phyloP scores from a whole-genome alignment of 2,888 invertebrate species.

The Thalpophila matura region DNA sequence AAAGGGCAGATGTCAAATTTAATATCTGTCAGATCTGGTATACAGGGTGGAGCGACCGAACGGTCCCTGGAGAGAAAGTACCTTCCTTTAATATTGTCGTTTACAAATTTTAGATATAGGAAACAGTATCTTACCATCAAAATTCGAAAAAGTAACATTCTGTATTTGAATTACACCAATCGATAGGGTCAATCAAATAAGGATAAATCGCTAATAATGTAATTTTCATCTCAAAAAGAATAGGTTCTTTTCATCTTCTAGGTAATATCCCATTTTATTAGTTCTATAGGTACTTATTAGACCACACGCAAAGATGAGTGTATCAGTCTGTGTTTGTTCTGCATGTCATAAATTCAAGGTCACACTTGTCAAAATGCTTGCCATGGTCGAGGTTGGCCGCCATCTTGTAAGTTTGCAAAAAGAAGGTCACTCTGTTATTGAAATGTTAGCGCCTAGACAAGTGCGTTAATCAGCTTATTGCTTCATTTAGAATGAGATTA shows the following conservation, averaged over 20 bases:
- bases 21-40: conserved; percentile 7
- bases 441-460: conserved; percentile 19
- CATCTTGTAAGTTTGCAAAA: conserved; percentile 54
- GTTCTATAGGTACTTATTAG: conserved; percentile 14
- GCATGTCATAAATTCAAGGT: conserved; percentile 56
- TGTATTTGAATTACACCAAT: no score
- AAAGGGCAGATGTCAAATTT: background rate
- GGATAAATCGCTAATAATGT: no score
- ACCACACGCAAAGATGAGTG: conserved; percentile 5
- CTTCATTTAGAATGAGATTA: background rate
- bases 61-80: no score
- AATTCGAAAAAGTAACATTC: no score
- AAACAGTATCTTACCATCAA: no score
- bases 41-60: no score
- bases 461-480: conserved; percentile 21
- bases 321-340: conserved; percentile 14
- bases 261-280: conserved; percentile 19
- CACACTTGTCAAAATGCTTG: conserved; percentile 64
- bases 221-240: no score
- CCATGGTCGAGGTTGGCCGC: conserved; percentile 65
- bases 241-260: no score
- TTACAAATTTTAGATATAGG: no score
- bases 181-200: no score
- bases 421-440: conserved; percentile 49
- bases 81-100: no score